Evolutionary conservation across 2,888 invertebrate genomes (phyloP).

Genomic region (Miltochrista miniata): DNA sequence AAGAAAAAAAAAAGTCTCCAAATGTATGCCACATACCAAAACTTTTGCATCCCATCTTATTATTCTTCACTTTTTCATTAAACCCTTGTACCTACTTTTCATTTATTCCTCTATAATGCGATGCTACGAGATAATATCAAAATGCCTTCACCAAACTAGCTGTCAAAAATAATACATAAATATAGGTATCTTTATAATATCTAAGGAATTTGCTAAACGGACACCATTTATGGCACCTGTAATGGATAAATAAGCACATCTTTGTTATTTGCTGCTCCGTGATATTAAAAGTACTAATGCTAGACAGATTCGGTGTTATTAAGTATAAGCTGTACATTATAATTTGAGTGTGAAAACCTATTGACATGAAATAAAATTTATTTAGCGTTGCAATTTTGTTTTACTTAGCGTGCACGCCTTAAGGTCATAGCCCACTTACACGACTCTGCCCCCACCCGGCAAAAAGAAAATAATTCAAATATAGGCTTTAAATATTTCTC

Average conservation of each 20-base stretch:
- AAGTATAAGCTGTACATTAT: slow-evolving; percentile 54
- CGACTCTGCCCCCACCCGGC: no score
- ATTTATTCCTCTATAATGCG: neutral
- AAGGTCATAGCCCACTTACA: no score
- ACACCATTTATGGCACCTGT: slow-evolving; percentile 27
- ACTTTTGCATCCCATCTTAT: no score
- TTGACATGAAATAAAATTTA: slow-evolving; percentile 74
- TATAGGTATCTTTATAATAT: slow-evolving; percentile 3
- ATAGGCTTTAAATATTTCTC: no score
- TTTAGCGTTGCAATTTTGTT: slow-evolving; percentile 68
- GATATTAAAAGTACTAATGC: slow-evolving; percentile 57
- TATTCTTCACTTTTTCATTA: no score
- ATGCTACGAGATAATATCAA: slow-evolving; percentile 5
- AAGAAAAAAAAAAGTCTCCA: no score
- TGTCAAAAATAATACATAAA: slow-evolving; percentile 5
- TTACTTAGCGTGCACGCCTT: no score
- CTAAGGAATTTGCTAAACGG: slow-evolving; percentile 16
- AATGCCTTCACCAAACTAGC: slow-evolving; percentile 15
- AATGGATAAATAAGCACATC: slow-evolving; percentile 42
- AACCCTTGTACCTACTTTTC: neutral
- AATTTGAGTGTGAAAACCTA: slow-evolving; percentile 70
- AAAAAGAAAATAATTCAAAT: no score
- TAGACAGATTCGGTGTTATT: slow-evolving; percentile 57
- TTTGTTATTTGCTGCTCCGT: slow-evolving; percentile 54
- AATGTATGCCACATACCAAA: no score